Conservation (phyloP, 2,113 vertebrate species). For the Gymnorhina tibicen region DNA sequence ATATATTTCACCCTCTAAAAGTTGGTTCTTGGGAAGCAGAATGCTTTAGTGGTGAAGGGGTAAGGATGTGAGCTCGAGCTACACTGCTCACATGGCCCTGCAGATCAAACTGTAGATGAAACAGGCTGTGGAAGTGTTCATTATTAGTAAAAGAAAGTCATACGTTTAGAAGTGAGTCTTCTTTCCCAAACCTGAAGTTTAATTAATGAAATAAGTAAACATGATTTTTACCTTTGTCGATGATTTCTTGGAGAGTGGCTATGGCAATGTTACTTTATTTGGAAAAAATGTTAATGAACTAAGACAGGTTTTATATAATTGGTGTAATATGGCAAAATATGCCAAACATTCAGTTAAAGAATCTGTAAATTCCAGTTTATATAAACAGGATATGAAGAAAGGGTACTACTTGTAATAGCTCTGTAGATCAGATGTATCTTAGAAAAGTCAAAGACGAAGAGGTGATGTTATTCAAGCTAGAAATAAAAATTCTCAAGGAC, state of each 20-base stretch:
- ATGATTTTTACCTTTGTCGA: not conserved
- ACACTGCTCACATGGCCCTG: rapidly evolving
- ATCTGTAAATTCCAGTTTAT: conserved; percentile 3
- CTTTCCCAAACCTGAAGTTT: not conserved
- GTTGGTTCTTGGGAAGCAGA: not conserved
- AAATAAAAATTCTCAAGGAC: not conserved
- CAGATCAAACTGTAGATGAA: not conserved
- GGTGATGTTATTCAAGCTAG: not conserved
- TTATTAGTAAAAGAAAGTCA: not conserved
- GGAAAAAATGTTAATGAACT: not conserved
- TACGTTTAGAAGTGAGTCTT: not conserved
- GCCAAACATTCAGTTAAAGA: not conserved
- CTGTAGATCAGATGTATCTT: not conserved
- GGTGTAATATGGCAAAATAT: not conserved
- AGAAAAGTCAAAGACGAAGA: not conserved
- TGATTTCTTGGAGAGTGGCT: not conserved
- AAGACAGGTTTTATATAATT: not conserved
- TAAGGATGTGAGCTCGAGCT: not conserved
- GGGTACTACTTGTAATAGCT: not conserved
- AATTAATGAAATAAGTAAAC: not conserved
- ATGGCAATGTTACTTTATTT: not conserved
- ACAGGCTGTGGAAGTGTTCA: not conserved
- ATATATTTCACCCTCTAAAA: not conserved
- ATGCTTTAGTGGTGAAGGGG: not conserved
- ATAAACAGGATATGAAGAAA: conserved; percentile 1